Conservation (phyloP, 2,113 vertebrate species). For the Empidonax alnorum region DNA sequence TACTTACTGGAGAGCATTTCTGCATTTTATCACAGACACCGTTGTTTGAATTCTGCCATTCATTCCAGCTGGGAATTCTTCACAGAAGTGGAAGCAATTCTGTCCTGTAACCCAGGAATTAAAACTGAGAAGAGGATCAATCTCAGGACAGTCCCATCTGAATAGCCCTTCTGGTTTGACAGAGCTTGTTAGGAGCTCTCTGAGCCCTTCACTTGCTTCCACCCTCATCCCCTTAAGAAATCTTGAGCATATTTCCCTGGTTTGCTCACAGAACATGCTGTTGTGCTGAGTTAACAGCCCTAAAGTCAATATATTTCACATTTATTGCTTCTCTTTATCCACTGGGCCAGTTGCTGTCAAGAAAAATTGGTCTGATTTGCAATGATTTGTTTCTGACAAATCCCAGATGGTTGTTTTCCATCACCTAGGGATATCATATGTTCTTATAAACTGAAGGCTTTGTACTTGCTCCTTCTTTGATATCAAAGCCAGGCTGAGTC, state of each 20-base stretch:
- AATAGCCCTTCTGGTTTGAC: not conserved
- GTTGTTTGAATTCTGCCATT: not conserved
- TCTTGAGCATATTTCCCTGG: not conserved
- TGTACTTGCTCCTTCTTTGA: not conserved
- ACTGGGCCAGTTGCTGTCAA: not conserved
- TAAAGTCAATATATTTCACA: not conserved
- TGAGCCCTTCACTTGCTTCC: not conserved
- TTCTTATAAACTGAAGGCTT: not conserved
- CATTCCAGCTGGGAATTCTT: not conserved
- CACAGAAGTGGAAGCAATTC: not conserved
- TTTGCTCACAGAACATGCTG: not conserved
- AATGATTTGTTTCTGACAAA: conserved; percentile 11
- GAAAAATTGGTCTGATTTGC: conserved; percentile 3
- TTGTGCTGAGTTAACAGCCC: not conserved
- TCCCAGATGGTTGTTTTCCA: not conserved
- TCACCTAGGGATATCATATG: not conserved
- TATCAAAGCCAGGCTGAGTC: not conserved
- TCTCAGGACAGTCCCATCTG: not conserved
- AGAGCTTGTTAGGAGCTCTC: not conserved
- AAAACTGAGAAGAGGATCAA: not conserved
- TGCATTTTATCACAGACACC: not conserved
- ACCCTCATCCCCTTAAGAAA: not conserved
- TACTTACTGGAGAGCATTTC: not conserved
- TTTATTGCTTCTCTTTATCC: conserved; percentile 16
- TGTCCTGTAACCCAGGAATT: not conserved